phyloP scores from a whole-genome alignment of 1,140 invertebrate genomes.

The Ditylenchus dipsaci region DNA sequence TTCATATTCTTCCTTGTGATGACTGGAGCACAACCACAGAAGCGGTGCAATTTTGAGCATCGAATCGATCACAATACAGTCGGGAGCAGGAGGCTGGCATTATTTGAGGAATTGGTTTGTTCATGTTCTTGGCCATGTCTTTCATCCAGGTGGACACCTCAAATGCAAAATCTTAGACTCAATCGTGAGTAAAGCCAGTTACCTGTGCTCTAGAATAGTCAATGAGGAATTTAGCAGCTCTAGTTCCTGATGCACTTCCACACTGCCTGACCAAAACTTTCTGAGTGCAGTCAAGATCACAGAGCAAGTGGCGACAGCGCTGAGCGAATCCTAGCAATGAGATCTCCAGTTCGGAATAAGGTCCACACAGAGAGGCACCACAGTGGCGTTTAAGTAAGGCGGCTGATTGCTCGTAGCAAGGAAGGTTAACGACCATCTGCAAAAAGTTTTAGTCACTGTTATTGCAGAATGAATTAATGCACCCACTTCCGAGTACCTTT shows the following conservation, averaged over 20 bases:
- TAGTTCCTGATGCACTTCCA: slow-evolving; percentile 31
- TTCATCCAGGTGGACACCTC: slow-evolving; percentile 41
- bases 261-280: slow-evolving; percentile 38
- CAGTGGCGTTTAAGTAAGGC: slow-evolving; percentile 49
- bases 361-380: slow-evolving; percentile 42
- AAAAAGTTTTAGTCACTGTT: no score
- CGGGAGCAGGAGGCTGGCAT: slow-evolving; percentile 37
- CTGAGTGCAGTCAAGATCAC: slow-evolving; percentile 50
- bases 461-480: no score
- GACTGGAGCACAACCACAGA: neutral
- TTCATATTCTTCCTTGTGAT: neutral
- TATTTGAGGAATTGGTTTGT: slow-evolving; percentile 21
- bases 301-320: slow-evolving; percentile 48
- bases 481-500: slow-evolving; percentile 27
- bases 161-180: slow-evolving; percentile 21
- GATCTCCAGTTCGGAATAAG: slow-evolving; percentile 44
- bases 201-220: slow-evolving; percentile 54
- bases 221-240: slow-evolving; percentile 45
- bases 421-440: slow-evolving; percentile 50
- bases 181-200: neutral
- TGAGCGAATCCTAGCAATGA: slow-evolving; percentile 40
- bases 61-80: slow-evolving; percentile 38
- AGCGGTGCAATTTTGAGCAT: slow-evolving; percentile 37
- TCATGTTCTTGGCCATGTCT: slow-evolving; percentile 20
- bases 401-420: slow-evolving; percentile 44